Percentiles rank a stretch among this genome's conserved stretches.
Evolutionary conservation across 2,113 vertebrate species (phyloP).

Genomic region (Meles meles): DNA sequence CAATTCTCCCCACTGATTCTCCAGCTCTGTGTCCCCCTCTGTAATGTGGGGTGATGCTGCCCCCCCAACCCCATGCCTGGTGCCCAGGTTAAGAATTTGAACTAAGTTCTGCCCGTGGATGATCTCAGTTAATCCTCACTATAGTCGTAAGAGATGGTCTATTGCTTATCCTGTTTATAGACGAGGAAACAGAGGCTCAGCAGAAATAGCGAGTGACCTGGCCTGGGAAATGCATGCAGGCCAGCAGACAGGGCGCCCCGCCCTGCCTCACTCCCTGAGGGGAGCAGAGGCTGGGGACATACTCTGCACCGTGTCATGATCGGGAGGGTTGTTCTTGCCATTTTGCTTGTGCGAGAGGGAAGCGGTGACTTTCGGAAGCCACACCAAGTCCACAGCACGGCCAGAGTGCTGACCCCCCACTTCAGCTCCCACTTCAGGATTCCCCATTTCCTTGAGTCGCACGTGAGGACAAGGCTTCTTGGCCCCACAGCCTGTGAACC

Average conservation of each 20-base stretch:
- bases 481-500: too few relatives aligned
- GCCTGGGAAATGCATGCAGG: background rate
- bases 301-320: too few relatives aligned
- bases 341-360: background rate
- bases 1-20: background rate
- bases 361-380: background rate
- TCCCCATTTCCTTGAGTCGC: background rate
- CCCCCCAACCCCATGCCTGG: background rate
- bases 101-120: background rate
- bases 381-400: rapidly evolving
- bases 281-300: background rate
- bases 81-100: background rate
- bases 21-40: background rate
- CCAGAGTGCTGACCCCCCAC: too few relatives aligned
- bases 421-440: background rate
- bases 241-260: rapidly evolving
- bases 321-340: background rate
- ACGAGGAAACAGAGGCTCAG: background rate
- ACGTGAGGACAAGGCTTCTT: background rate
- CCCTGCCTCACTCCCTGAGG: background rate
- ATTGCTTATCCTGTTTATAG: background rate
- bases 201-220: background rate
- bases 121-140: background rate
- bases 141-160: background rate
- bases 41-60: too few relatives aligned